These are phyloP conservation scores for Notocelia uddmanniana DNA, from an alignment of 2,888 invertebrate species.

Conservation along the genomic window DNA sequence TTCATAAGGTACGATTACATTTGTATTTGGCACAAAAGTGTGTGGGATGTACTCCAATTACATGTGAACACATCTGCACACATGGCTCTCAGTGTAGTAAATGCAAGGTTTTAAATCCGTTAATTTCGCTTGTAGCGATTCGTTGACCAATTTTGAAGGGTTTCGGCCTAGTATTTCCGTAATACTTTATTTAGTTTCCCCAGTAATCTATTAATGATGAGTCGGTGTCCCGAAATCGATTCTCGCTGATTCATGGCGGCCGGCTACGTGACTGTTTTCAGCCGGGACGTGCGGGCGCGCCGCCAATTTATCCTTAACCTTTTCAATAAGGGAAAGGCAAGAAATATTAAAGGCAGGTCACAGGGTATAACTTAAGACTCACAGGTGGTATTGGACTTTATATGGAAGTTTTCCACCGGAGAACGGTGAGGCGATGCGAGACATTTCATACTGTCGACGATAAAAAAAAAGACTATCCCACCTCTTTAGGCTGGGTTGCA, in stretches of 20 bases:
- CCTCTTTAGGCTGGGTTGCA: too few relatives aligned
- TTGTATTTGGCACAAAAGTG: too few relatives aligned
- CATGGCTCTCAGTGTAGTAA: too few relatives aligned
- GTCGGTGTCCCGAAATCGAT: conserved; percentile 33
- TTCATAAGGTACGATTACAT: too few relatives aligned
- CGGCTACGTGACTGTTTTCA: conserved; percentile 22
- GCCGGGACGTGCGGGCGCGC: not conserved
- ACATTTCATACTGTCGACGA: too few relatives aligned
- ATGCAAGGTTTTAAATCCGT: too few relatives aligned
- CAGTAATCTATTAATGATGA: conserved; percentile 34
- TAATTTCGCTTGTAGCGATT: not conserved
- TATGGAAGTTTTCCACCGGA: too few relatives aligned
- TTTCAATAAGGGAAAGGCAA: conserved; percentile 12
- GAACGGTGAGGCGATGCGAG: too few relatives aligned
- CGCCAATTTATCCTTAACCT: conserved; percentile 25
- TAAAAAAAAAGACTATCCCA: too few relatives aligned
- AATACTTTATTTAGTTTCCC: conserved; percentile 27
- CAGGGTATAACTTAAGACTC: not conserved
- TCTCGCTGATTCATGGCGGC: conserved; percentile 25
- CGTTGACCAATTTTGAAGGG: not conserved
- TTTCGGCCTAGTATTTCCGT: not conserved
- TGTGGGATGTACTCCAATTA: too few relatives aligned
- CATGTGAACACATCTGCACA: too few relatives aligned
- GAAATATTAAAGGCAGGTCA: conserved; percentile 2
- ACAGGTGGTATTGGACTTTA: not conserved